A percentile compares a stretch with the other conserved stretches of the same genome.
These are phyloP conservation scores for Apamea sordens DNA, from an alignment of 2,888 invertebrate genomes.

Conservation along the genomic window DNA sequence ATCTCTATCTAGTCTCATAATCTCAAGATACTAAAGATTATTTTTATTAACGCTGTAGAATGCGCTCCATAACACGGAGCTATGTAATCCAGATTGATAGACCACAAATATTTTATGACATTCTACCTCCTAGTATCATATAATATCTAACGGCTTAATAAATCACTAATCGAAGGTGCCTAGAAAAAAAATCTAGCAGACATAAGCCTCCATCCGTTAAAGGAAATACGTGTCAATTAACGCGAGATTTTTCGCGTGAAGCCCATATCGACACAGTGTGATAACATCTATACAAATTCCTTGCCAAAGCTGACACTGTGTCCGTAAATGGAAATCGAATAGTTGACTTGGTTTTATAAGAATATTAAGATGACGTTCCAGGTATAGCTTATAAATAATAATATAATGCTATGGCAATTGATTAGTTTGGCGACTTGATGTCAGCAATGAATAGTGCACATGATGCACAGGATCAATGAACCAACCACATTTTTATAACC, in stretches of 20 bases:
- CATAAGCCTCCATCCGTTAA: slow-evolving; percentile 32
- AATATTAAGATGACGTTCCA: slow-evolving; percentile 47
- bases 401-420: not conserved
- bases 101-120: slow-evolving; percentile 64
- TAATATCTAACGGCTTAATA: slow-evolving; percentile 69
- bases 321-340: slow-evolving; percentile 64
- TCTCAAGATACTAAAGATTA: slow-evolving; percentile 62
- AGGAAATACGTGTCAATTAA: slow-evolving; percentile 69
- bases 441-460: not conserved
- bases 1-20: slow-evolving; percentile 58
- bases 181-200: slow-evolving; percentile 49
- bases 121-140: slow-evolving; percentile 63
- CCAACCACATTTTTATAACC: not conserved
- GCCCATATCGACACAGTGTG: slow-evolving; percentile 66
- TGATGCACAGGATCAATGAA: not conserved
- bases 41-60: slow-evolving; percentile 61
- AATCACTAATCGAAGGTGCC: slow-evolving; percentile 53
- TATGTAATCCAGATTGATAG: slow-evolving; percentile 61
- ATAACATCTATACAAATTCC: slow-evolving; percentile 68
- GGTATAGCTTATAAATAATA: slow-evolving; percentile 5
- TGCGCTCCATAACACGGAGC: slow-evolving; percentile 57
- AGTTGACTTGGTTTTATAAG: slow-evolving; percentile 59
- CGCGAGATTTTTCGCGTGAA: slow-evolving; percentile 63
- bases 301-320: slow-evolving; percentile 61
- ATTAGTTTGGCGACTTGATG: not conserved